These are phyloP conservation scores for Xenopus petersii DNA, from an alignment of 2,797 vertebrate species.

Conservation along the genomic window DNA sequence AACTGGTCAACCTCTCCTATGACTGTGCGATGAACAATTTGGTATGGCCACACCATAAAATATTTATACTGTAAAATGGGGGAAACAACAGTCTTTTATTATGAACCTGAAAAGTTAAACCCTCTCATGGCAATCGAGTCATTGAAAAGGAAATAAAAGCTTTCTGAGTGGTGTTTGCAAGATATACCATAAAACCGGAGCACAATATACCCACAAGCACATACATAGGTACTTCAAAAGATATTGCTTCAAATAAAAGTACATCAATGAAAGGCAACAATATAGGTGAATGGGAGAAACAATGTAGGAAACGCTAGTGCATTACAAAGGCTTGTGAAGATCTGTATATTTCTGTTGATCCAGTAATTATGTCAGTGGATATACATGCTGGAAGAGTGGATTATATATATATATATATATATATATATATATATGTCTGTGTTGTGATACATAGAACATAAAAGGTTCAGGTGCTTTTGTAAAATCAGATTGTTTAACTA, in stretches of 20 bases:
- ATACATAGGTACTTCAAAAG: constrained; percentile 43
- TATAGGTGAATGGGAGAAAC: constrained; percentile 15
- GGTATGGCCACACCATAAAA: neutral
- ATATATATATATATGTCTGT: too few species aligned
- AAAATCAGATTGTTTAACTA: too few species aligned
- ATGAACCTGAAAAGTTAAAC: constrained; percentile 22
- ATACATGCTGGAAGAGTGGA: too few species aligned
- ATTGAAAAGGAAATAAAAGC: constrained; percentile 33
- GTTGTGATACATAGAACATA: too few species aligned
- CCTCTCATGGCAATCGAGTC: constrained; percentile 16
- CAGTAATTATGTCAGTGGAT: neutral
- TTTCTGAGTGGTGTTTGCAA: constrained; percentile 35
- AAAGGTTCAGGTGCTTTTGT: too few species aligned
- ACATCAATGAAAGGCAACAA: constrained; percentile 39
- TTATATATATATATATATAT: too few species aligned
- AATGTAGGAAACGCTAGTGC: neutral
- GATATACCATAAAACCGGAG: constrained; percentile 25
- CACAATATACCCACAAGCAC: constrained; percentile 40
- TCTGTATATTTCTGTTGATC: neutral
- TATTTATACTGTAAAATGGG: constrained; percentile 5
- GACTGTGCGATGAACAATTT: constrained; percentile 5
- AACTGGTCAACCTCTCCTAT: neutral
- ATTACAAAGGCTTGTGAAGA: neutral
- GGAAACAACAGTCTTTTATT: constrained; percentile 25
- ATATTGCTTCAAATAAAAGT: constrained; percentile 45